Conservation (phyloP, 2,797 vertebrate species). For the Steatocranus sp. region DNA sequence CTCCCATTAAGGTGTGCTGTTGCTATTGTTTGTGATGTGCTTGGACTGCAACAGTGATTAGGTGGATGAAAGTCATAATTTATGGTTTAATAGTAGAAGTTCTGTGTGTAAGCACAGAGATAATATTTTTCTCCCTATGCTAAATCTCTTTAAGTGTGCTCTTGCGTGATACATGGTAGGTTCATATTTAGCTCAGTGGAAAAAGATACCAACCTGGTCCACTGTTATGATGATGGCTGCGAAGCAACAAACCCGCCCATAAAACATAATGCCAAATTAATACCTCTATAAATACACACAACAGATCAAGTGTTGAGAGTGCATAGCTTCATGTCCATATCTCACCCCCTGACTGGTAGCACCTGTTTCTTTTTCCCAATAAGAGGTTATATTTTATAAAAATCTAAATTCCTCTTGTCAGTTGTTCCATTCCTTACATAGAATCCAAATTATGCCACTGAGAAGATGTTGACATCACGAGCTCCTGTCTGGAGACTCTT, state of each 20-base stretch:
- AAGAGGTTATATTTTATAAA: constrained; percentile 5
- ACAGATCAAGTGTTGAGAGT: constrained; percentile 23
- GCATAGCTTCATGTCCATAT: constrained; percentile 7
- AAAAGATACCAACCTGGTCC: constrained; percentile 17
- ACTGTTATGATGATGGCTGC: constrained; percentile 20
- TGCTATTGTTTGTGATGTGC: not conserved
- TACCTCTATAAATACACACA: constrained; percentile 38
- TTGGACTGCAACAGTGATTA: not conserved
- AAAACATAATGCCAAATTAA: constrained; percentile 36
- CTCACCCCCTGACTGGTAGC: constrained; percentile 2
- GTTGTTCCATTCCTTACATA: constrained; percentile 19
- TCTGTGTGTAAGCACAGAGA: not conserved
- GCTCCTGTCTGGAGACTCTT: not conserved
- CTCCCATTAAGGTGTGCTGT: not conserved
- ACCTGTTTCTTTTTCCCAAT: constrained; percentile 50
- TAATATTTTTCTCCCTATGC: not conserved
- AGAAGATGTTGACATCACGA: constrained; percentile 15
- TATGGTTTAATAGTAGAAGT: not conserved
- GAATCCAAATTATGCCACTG: constrained; percentile 12
- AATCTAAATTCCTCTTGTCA: constrained; percentile 15
- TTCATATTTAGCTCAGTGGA: not conserved
- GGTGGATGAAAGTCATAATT: not conserved
- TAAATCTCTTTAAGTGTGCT: not conserved
- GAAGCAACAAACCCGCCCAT: constrained; percentile 34
- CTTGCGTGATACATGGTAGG: not conserved